These are phyloP conservation scores for Petroica traversi DNA, from an alignment of 2,113 vertebrate species.

Conservation along the genomic window DNA sequence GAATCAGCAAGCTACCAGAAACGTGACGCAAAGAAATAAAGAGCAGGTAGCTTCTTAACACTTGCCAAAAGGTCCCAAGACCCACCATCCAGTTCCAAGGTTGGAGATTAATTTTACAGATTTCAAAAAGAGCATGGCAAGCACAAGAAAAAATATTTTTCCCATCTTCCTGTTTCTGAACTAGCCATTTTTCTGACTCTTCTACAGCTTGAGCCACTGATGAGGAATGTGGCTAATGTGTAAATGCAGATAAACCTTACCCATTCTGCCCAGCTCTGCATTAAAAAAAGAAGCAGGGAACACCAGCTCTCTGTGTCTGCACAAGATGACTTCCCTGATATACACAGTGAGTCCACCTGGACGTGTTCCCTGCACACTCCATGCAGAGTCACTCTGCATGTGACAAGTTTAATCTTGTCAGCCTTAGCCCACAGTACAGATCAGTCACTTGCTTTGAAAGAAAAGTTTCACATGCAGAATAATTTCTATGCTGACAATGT, in stretches of 20 bases:
- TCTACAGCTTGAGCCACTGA: background rate
- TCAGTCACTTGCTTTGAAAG: background rate
- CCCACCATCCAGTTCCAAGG: background rate
- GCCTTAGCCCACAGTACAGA: background rate
- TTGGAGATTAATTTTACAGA: background rate
- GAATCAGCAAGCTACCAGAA: background rate
- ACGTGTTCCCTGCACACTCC: background rate
- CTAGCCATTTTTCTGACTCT: background rate
- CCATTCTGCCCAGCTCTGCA: background rate
- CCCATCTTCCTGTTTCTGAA: background rate
- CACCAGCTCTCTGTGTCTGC: background rate
- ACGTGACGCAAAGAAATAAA: background rate
- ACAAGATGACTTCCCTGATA: background rate
- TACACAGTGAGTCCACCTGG: background rate
- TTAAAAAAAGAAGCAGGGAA: fast-evolving
- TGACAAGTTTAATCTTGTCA: background rate
- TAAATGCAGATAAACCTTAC: background rate
- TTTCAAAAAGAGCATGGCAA: background rate
- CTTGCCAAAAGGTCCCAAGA: background rate
- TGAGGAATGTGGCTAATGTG: background rate
- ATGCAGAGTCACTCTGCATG: background rate
- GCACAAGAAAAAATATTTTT: background rate
- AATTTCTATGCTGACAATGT: background rate
- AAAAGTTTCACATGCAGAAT: background rate
- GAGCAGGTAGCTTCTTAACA: background rate